phyloP scores from a whole-genome alignment of 2,888 invertebrate species.

The Trichogramma dendrolimi region DNA sequence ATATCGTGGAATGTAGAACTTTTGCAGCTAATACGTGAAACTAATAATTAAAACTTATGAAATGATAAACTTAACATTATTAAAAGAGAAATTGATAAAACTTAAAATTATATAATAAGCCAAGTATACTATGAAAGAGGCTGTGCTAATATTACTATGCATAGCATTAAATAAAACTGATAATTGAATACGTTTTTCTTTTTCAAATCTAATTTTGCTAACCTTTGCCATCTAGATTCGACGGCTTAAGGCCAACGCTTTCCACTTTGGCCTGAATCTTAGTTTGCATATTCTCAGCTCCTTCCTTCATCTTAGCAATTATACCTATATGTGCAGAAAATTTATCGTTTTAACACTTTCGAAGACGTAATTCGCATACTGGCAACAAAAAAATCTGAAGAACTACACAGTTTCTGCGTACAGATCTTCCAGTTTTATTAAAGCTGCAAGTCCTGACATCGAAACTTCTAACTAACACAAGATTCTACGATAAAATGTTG shows the following conservation, averaged over 20 bases:
- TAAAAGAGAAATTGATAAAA: not conserved
- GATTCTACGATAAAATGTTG: not conserved
- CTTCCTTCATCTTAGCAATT: slow-evolving; percentile 92
- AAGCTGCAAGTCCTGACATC: slow-evolving; percentile 14
- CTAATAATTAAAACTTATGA: slow-evolving; percentile 8
- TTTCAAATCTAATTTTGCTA: slow-evolving; percentile 35
- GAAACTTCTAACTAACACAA: slow-evolving; percentile 10
- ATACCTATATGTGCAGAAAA: slow-evolving; percentile 62
- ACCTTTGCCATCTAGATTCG: slow-evolving; percentile 52
- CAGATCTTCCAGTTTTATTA: slow-evolving; percentile 12
- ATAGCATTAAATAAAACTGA: not conserved
- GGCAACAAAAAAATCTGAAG: slow-evolving; percentile 12
- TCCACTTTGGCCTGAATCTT: slow-evolving; percentile 92
- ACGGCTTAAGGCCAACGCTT: slow-evolving; percentile 60
- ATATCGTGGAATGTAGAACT: slow-evolving; percentile 13
- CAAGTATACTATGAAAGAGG: not conserved
- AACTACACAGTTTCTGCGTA: slow-evolving; percentile 7
- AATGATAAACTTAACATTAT: not conserved
- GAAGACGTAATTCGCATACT: slow-evolving; percentile 8
- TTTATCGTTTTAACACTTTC: not conserved
- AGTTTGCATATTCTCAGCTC: slow-evolving; percentile 89
- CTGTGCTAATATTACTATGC: not conserved
- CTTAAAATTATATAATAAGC: not conserved
- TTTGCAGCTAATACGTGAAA: slow-evolving; percentile 19
- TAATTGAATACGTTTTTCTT: not conserved